These are phyloP conservation scores for Peucedramus taeniatus DNA, from an alignment of 2,113 vertebrate genomes.

Conservation along the genomic window DNA sequence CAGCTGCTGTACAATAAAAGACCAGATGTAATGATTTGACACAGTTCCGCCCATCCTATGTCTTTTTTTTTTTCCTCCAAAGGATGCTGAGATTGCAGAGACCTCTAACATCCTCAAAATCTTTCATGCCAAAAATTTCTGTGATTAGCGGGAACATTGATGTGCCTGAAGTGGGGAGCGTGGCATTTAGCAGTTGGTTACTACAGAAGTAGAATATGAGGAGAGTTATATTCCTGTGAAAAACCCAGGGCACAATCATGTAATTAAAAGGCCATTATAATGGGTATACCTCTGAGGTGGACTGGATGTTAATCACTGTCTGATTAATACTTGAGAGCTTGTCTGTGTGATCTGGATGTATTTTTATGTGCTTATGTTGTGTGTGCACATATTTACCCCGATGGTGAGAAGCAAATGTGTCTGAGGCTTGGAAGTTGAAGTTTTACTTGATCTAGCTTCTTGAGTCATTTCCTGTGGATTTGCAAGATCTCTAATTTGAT, in stretches of 20 bases:
- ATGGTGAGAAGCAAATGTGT: not conserved
- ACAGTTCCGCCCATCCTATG: not conserved
- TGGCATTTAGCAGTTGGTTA: not conserved
- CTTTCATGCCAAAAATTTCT: not conserved
- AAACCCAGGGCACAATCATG: not conserved
- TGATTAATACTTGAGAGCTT: not conserved
- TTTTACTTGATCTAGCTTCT: not conserved
- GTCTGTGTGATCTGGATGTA: not conserved
- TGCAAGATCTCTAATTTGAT: not conserved
- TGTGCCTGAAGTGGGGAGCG: accelerated
- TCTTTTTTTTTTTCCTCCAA: not conserved
- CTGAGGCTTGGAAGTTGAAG: not conserved
- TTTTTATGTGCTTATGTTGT: not conserved
- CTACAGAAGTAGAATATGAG: not conserved
- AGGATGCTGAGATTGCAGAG: not conserved
- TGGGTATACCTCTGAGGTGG: not conserved
- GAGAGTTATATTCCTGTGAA: not conserved
- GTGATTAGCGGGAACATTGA: not conserved
- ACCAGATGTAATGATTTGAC: not conserved
- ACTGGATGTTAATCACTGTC: not conserved
- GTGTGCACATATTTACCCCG: not conserved
- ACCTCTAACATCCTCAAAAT: not conserved
- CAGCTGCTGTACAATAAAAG: conserved; percentile 17
- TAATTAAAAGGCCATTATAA: conserved; percentile 10
- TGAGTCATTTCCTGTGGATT: conserved; percentile 46